phyloP scores from a whole-genome alignment of 1,140 invertebrate genomes.

The Achatina immaculata region DNA sequence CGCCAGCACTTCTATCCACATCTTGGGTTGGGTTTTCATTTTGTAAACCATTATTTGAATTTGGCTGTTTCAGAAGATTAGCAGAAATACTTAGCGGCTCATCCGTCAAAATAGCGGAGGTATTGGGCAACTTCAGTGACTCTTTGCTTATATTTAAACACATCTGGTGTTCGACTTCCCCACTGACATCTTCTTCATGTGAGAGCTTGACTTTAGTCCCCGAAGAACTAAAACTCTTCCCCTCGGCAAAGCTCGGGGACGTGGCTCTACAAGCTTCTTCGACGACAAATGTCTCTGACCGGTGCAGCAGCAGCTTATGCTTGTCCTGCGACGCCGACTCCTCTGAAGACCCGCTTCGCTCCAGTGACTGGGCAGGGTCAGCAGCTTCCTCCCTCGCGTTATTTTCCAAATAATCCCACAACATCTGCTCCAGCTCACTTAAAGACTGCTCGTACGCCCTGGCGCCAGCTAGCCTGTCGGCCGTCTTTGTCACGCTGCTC shows the following conservation, averaged over 20 bases:
- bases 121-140: background rate
- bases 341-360: background rate
- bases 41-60: background rate
- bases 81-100: background rate
- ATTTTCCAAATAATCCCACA: background rate
- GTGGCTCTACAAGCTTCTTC: background rate
- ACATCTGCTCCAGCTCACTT: background rate
- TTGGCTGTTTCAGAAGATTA: background rate
- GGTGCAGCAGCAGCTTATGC: background rate
- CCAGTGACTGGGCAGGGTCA: background rate
- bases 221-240: background rate
- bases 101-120: background rate
- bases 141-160: background rate
- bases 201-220: background rate
- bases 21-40: background rate
- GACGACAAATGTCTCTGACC: slow-evolving; percentile 12
- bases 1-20: background rate
- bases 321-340: background rate
- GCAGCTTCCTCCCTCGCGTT: background rate
- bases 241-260: background rate
- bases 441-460: slow-evolving; percentile 18
- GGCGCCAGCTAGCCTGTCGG: background rate
- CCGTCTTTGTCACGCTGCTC: background rate
- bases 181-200: background rate
- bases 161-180: background rate